phyloP scores from a whole-genome alignment of 2,888 invertebrate genomes.

The Chromoteleia sp. region DNA sequence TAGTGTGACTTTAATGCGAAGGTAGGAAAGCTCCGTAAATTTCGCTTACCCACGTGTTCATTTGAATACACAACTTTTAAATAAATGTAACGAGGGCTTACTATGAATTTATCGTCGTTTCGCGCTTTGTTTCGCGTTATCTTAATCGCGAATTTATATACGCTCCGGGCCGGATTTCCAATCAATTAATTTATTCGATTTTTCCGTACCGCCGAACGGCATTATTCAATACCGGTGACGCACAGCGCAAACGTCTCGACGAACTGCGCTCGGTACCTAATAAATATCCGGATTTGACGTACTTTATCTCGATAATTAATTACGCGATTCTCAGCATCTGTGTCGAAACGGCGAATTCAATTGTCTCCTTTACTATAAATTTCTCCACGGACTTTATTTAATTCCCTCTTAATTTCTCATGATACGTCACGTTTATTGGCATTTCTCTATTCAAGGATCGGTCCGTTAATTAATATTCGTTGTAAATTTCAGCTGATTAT shows the following conservation, averaged over 20 bases:
- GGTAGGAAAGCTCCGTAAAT: constrained; percentile 53
- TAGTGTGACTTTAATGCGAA: constrained; percentile 24
- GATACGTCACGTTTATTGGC: constrained; percentile 43
- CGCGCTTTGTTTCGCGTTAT: constrained; percentile 46
- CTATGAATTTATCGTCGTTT: constrained; percentile 43
- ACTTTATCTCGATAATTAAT: constrained; percentile 51
- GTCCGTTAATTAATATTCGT: constrained; percentile 60
- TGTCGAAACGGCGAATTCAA: constrained; percentile 9
- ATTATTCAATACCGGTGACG: constrained; percentile 1
- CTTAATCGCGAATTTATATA: constrained; percentile 37
- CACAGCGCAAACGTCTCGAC: constrained; percentile 23
- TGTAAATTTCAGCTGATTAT: constrained; percentile 60
- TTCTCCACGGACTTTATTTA: constrained; percentile 41
- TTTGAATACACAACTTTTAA: constrained; percentile 49
- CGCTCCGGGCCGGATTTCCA: constrained; percentile 1
- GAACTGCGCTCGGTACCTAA: constrained; percentile 33
- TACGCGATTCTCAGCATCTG: constrained; percentile 5
- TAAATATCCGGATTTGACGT: constrained; percentile 33
- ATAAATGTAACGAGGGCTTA: constrained; percentile 45
- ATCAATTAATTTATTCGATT: constrained; percentile 19
- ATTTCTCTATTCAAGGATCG: constrained; percentile 47
- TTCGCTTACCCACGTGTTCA: constrained; percentile 59
- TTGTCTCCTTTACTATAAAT: constrained; percentile 4
- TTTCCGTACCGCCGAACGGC: not conserved
- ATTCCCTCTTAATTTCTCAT: constrained; percentile 41